phyloP scores from a whole-genome alignment of 2,797 vertebrate species.

The Hydrophis major region DNA sequence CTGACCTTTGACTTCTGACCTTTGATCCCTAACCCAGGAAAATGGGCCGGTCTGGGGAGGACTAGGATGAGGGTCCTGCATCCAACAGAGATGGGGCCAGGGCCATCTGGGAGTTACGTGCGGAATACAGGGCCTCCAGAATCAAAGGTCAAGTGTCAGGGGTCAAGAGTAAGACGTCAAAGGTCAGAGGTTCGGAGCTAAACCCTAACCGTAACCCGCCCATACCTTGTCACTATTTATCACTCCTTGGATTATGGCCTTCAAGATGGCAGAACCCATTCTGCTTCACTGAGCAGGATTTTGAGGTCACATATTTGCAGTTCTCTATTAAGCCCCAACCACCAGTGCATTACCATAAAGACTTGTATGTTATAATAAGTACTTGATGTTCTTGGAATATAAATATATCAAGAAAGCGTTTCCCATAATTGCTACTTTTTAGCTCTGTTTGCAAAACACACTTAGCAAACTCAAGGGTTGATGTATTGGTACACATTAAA shows the following conservation, averaged over 20 bases:
- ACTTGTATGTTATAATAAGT: neutral
- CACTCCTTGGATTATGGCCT: neutral
- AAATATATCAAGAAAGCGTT: neutral
- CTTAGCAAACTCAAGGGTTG: neutral
- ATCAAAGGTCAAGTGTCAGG: too few species aligned
- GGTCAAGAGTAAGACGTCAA: too few species aligned
- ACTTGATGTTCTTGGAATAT: neutral
- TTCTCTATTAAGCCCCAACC: neutral
- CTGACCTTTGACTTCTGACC: too few species aligned
- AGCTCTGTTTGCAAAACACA: neutral
- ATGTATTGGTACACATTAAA: neutral
- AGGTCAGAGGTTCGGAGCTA: too few species aligned
- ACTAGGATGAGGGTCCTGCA: too few species aligned
- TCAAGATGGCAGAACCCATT: neutral
- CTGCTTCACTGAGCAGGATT: neutral
- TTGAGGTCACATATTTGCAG: neutral
- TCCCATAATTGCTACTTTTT: neutral
- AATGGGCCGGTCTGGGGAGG: too few species aligned
- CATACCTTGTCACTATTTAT: neutral
- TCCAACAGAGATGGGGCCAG: too few species aligned
- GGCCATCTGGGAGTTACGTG: too few species aligned
- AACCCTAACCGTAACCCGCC: too few species aligned
- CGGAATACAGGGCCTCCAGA: too few species aligned
- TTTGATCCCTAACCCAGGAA: too few species aligned
- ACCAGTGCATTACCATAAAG: neutral